Evolutionary conservation across 2,113 vertebrate genomes (phyloP), one percentile per base, ranked within the genome.

Genomic region (Aldabrachelys gigantea): DNA sequence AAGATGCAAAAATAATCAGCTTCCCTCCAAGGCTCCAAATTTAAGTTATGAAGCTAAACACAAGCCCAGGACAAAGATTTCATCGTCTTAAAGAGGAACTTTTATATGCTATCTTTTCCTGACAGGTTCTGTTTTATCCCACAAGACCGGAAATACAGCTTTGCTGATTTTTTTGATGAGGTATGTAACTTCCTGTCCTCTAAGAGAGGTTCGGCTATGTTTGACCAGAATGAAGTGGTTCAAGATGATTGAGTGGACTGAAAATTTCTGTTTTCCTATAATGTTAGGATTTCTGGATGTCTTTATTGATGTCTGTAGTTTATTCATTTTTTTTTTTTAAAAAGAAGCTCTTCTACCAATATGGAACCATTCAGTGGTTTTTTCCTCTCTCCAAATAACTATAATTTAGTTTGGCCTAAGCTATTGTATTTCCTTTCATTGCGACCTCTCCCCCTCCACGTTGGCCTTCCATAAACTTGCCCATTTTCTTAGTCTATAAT

Each of bases 71-170:
- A 89, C 59, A 93, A 94, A 82, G n/a, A n/a, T 50, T 93, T 87
- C 82, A 29, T 93, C 93, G 53, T 92, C 57, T 85, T 84, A 50
- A 92, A 92, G 83, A 82, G 14, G 88, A 91, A 65, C 53, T 91
- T 93, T 95, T 92, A 29, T 72, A 72, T 80, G 9, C 1, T 59
- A 5, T 72, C 56, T 84, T 89, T 47, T 92, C 78, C 75, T 78
- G 44, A 13, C 44, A 88, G 83, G 16, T 92, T 91, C 29, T 52
- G 49, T 95, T 96, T 96, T 82, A 91, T 78, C 57, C 93, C 91
- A 62, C 19, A 81, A 81, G 84, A 88, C 96, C 93, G 90, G 96
- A 97, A 97, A 96, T 91, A 62, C 79, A 59, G 69, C 54, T 82
- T 91, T 93, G 84, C 80, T 94, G 91, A 94, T 89, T 93, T 88